These are phyloP conservation scores for Machimus rusticus DNA, from an alignment of 2,888 invertebrate species.

Conservation along the genomic window DNA sequence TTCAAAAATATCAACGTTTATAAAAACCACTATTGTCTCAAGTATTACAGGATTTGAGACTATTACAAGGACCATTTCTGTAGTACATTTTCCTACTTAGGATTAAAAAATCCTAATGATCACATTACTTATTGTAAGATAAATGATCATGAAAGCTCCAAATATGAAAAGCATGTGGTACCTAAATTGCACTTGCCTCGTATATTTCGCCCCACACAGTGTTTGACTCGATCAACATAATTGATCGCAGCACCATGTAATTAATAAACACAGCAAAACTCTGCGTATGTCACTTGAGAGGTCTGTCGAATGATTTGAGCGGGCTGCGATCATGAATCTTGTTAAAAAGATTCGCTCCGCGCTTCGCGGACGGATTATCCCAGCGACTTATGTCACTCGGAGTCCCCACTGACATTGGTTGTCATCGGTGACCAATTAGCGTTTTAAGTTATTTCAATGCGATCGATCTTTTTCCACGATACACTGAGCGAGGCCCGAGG, in stretches of 20 bases:
- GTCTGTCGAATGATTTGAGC: background rate
- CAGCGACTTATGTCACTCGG: conserved; percentile 42
- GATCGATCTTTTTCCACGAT: conserved; percentile 27
- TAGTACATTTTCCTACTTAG: background rate
- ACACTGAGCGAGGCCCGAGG: background rate
- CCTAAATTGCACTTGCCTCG: background rate
- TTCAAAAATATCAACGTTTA: no score
- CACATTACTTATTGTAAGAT: background rate
- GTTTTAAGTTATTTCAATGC: conserved; percentile 45
- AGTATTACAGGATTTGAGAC: no score
- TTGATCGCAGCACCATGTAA: background rate
- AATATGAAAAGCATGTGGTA: background rate
- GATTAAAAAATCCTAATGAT: no score
- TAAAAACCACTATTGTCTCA: no score
- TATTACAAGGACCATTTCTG: no score
- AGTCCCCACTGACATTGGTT: conserved; percentile 41
- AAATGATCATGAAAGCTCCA: background rate
- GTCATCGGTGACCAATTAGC: conserved; percentile 46
- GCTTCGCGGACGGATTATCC: conserved; percentile 30
- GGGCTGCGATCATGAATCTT: background rate
- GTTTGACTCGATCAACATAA: background rate
- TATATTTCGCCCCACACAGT: background rate
- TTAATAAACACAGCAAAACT: conserved; percentile 15
- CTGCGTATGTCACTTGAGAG: background rate
- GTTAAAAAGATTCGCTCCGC: conserved; percentile 30